Evolutionary conservation across 2,888 invertebrate genomes (phyloP).

Genomic region (Stegana nigrithorax): DNA sequence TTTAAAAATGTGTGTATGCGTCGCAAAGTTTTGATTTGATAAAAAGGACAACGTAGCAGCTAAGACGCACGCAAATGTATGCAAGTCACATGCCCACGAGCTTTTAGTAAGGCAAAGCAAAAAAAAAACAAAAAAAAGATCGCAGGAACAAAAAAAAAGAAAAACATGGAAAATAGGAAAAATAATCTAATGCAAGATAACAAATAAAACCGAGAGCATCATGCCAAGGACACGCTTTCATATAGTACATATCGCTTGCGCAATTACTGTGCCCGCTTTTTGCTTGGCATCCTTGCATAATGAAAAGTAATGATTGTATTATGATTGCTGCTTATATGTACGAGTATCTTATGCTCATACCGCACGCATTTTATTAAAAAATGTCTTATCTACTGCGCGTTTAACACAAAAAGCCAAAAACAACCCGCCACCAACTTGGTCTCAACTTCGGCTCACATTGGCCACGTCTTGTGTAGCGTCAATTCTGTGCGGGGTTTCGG

Average conservation of each 20-base stretch:
- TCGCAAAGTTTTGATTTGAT: conserved; percentile 56
- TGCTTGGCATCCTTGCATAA: conserved; percentile 2
- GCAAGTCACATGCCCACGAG: conserved; percentile 58
- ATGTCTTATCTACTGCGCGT: no score
- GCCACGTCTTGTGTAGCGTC: no score
- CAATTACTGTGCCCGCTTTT: not conserved
- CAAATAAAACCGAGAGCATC: not conserved
- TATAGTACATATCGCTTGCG: not conserved
- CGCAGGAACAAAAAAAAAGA: conserved; percentile 22
- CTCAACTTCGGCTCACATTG: no score
- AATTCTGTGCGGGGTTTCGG: not conserved
- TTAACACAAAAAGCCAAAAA: not conserved
- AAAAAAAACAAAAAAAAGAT: conserved; percentile 54
- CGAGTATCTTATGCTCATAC: not conserved
- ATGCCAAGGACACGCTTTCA: conserved; percentile 2
- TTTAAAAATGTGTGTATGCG: conserved; percentile 55
- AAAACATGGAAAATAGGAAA: conserved; percentile 48
- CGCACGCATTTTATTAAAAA: not conserved
- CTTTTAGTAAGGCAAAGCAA: conserved; percentile 58
- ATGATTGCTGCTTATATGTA: conserved; percentile 13
- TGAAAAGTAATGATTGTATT: conserved; percentile 16
- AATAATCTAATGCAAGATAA: not conserved
- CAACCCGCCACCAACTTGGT: not conserved
- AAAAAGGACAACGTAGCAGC: conserved; percentile 32
- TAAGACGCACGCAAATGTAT: conserved; percentile 38